Base-by-base conservation (phyloP, 2,113 vertebrate genomes). In the Saguinus imperator region DNA sequence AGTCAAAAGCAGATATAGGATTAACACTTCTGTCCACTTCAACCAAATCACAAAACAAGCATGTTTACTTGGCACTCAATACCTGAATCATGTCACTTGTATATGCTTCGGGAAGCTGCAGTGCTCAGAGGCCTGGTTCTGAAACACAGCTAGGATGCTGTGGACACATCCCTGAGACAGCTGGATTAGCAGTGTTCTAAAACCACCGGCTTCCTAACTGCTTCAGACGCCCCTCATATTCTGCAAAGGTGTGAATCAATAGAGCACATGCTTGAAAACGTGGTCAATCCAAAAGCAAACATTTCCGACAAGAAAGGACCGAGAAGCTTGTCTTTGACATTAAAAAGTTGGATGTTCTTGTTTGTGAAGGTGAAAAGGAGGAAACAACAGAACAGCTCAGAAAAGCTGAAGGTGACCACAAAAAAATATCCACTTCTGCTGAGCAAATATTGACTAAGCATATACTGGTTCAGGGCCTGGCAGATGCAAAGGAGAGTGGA, bases 181-280 rank as follows among this genome's bases (percentile, higher is more conserved):
- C 18, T 6, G 16, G 73, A 8, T 5, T 10, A n/a, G 29, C n/a
- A 8, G 4, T 17, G 6, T 52, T 43, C n/a, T 8, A 3, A 66
- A 20, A 40, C 37, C 3, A 0, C 32, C 9, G 17, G 32, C 66
- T 20, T 3, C 21, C 37, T 1, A 32, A 13, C 8, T 6, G 0
- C 57, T 75, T 58, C 80, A n/a, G 10, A 20, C 27, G 20, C n/a
- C 20, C 68, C 68, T 4, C 61, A 1, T 1, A 3, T 45, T 37
- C 11, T 32, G 18, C 9, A 13, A 91, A 27, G 64, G 48, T 9
- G 45, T 12, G 14, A 16, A 64, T 75, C 90, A 48, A n/a, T 8
- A 25, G 64, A n/a, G 32, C 35, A 11, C 23, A 9, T 11, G 29
- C 5, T n/a, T 61, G 45, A 50, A 92, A 92, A 43, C 14, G 7